A percentile compares a stretch with the other conserved stretches of the same genome.
Evolutionary conservation across 1,140 invertebrate species (phyloP).

Genomic region (Calliopsis andreniformis): DNA sequence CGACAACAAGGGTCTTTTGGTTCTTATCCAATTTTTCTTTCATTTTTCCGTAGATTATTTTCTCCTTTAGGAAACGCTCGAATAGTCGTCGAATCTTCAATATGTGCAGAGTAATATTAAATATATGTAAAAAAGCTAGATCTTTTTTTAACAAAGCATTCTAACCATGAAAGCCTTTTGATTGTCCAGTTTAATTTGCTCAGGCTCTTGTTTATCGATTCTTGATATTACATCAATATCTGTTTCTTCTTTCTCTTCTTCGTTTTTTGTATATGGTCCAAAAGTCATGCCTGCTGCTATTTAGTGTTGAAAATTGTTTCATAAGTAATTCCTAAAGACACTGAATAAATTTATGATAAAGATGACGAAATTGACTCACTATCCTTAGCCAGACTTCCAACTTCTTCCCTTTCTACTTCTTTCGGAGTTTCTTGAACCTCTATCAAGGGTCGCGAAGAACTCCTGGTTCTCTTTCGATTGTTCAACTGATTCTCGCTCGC

Average conservation of each 20-base stretch:
- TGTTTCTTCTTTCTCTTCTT: no score
- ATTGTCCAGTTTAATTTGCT: background rate
- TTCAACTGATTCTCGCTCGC: background rate
- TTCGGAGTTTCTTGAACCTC: background rate
- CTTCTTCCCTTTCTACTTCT: background rate
- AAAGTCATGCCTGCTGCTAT: constrained; percentile 9
- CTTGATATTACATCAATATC: background rate
- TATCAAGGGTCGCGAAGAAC: no score
- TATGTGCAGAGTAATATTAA: background rate
- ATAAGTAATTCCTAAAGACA: background rate
- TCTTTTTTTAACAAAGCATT: background rate
- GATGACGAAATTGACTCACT: background rate
- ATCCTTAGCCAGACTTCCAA: constrained; percentile 8
- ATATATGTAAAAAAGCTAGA: no score
- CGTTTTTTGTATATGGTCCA: background rate
- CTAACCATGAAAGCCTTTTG: constrained; percentile 4
- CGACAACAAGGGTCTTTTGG: constrained; percentile 80
- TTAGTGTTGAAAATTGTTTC: background rate
- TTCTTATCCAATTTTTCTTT: constrained; percentile 81
- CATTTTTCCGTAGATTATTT: constrained; percentile 67
- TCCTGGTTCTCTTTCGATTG: background rate
- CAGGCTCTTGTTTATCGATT: background rate
- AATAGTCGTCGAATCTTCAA: constrained; percentile 13
- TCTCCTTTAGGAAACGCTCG: constrained; percentile 23
- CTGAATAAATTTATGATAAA: background rate